These are phyloP conservation scores for Hemiprocne comata DNA, from an alignment of 2,113 vertebrate species.

Conservation along the genomic window DNA sequence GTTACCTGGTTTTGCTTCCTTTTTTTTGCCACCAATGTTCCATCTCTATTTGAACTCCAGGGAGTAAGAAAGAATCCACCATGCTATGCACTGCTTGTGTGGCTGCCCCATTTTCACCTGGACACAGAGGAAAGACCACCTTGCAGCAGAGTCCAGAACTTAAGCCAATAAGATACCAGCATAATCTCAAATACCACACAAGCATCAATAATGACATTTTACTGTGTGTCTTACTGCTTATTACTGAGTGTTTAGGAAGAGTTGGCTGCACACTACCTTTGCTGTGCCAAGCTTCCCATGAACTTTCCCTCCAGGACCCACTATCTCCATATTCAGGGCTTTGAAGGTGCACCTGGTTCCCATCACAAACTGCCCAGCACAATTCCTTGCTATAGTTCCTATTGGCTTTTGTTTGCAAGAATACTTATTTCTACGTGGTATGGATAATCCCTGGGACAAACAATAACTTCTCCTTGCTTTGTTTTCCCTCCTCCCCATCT, in stretches of 20 bases:
- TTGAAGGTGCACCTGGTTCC: neutral
- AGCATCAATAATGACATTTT: neutral
- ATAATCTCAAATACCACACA: neutral
- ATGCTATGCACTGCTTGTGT: fast-evolving
- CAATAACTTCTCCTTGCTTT: neutral
- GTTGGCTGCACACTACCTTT: fast-evolving
- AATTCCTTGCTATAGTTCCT: neutral
- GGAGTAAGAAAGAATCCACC: neutral
- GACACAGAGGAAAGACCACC: fast-evolving
- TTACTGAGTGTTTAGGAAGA: neutral
- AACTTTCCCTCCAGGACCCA: neutral
- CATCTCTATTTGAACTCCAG: neutral
- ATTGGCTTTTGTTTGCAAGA: neutral
- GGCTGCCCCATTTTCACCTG: neutral
- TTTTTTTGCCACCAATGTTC: neutral
- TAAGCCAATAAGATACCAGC: neutral
- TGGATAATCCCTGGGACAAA: neutral
- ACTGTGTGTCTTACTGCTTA: neutral
- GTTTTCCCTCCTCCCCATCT: neutral
- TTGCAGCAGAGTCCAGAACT: neutral
- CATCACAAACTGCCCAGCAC: neutral
- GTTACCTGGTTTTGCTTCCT: neutral
- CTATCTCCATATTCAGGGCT: neutral
- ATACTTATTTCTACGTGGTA: neutral
- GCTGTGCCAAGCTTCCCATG: neutral